Conservation (phyloP, 2,113 vertebrate genomes). For the Lanius collurio region DNA sequence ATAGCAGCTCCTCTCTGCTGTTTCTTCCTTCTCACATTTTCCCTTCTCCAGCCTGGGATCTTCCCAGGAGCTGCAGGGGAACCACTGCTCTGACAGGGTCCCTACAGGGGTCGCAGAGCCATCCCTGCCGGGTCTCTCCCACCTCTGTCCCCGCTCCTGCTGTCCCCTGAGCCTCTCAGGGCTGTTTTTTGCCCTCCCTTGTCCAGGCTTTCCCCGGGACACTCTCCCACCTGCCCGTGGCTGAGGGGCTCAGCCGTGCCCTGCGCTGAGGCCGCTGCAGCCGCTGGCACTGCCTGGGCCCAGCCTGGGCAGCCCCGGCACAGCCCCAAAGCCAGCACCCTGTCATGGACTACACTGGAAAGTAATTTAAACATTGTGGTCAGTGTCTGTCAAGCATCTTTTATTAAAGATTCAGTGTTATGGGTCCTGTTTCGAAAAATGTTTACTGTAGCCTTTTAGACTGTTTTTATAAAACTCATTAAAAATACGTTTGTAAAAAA, state of each 20-base stretch:
- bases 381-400: not conserved
- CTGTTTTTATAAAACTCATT: not conserved
- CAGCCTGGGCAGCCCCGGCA: accelerated
- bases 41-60: accelerated
- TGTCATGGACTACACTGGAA: not conserved
- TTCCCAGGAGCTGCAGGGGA: accelerated
- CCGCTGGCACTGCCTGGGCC: not conserved
- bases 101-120: not conserved
- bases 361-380: not conserved
- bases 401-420: not conserved
- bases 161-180: not conserved
- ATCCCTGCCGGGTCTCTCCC: not conserved
- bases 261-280: not conserved
- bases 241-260: not conserved
- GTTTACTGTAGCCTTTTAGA: not conserved
- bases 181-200: not conserved
- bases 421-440: not conserved
- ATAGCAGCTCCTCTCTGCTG: not conserved
- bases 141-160: not conserved
- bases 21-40: not conserved
- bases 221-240: not conserved
- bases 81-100: accelerated
- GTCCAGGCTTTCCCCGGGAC: not conserved
- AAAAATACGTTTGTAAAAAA: not conserved
- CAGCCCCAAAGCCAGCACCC: accelerated